Conservation (phyloP, 2,888 invertebrate genomes). For the Dendrolimus houi region DNA sequence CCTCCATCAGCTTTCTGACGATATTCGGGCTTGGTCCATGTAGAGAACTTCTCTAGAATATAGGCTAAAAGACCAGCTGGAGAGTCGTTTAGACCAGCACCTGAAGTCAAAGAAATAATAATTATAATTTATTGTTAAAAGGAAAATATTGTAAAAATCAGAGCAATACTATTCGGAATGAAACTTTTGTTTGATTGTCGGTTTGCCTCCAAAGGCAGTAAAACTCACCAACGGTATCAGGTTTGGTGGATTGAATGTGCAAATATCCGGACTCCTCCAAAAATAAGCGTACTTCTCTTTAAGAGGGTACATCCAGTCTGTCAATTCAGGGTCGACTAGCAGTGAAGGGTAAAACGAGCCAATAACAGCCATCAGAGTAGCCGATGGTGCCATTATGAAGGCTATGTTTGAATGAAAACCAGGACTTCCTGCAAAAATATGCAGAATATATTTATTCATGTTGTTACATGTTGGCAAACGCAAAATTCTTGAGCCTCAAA, state of each 20-base stretch:
- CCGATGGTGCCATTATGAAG: constrained; percentile 13
- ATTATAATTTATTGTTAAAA: too few relatives aligned
- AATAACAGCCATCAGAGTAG: constrained; percentile 44
- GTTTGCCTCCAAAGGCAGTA: neutral
- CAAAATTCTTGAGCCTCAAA: too few relatives aligned
- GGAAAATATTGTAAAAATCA: too few relatives aligned
- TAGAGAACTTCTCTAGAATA: constrained; percentile 89
- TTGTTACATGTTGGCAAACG: too few relatives aligned
- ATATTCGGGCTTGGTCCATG: constrained; percentile 77
- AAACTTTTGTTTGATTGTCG: too few relatives aligned
- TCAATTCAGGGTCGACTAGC: constrained; percentile 54
- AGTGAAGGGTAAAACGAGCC: constrained; percentile 75
- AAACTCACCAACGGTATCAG: constrained; percentile 79
- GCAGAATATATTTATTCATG: too few relatives aligned
- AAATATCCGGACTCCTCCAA: constrained; percentile 54
- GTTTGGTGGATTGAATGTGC: constrained; percentile 90
- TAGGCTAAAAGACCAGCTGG: constrained; percentile 89
- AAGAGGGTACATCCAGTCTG: constrained; percentile 43
- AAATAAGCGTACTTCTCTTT: constrained; percentile 12
- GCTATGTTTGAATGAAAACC: constrained; percentile 80
- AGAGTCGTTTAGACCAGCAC: constrained; percentile 81
- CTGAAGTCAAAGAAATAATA: constrained; percentile 39
- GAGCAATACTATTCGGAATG: too few relatives aligned
- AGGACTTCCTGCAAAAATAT: constrained; percentile 43
- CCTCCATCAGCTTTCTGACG: constrained; percentile 78